A percentile compares a stretch with the other conserved stretches of the same genome.
Conservation (phyloP, 2,888 invertebrate species). For the Eledona agricola region DNA sequence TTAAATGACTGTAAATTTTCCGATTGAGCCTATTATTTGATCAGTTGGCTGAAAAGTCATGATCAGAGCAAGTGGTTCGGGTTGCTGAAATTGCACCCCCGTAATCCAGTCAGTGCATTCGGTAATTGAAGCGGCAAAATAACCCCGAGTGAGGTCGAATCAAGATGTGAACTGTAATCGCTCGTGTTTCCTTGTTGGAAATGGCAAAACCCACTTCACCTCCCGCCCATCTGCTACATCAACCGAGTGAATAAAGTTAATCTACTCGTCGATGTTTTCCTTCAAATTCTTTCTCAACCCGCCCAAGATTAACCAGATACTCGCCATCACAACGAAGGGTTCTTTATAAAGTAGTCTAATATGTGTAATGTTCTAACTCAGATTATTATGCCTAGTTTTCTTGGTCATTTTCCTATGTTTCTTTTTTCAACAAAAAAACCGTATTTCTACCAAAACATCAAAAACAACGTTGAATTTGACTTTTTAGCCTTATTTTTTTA, state of each 20-base stretch:
- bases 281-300: slow-evolving; percentile 33
- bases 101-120: slow-evolving; percentile 9
- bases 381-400: too few relatives aligned
- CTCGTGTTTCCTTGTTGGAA: slow-evolving; percentile 25
- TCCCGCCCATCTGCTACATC: slow-evolving; percentile 25
- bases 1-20: too few relatives aligned
- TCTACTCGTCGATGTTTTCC: slow-evolving; percentile 16
- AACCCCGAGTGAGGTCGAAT: slow-evolving; percentile 9
- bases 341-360: too few relatives aligned
- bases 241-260: slow-evolving; percentile 32
- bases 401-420: too few relatives aligned
- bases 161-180: slow-evolving; percentile 25
- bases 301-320: slow-evolving; percentile 39
- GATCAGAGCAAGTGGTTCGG: not conserved
- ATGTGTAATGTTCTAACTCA: too few relatives aligned
- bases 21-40: too few relatives aligned
- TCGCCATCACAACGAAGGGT: too few relatives aligned
- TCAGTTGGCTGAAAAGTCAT: too few relatives aligned
- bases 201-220: slow-evolving; percentile 25
- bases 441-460: too few relatives aligned
- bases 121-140: slow-evolving; percentile 12
- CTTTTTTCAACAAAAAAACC: too few relatives aligned
- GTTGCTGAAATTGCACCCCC: slow-evolving; percentile 6
- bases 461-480: too few relatives aligned
- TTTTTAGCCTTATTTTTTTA: too few relatives aligned